Percentiles rank a stretch among this genome's conserved stretches.
These are phyloP conservation scores for Strigops habroptila DNA, from an alignment of 2,113 vertebrate genomes.

Conservation along the genomic window DNA sequence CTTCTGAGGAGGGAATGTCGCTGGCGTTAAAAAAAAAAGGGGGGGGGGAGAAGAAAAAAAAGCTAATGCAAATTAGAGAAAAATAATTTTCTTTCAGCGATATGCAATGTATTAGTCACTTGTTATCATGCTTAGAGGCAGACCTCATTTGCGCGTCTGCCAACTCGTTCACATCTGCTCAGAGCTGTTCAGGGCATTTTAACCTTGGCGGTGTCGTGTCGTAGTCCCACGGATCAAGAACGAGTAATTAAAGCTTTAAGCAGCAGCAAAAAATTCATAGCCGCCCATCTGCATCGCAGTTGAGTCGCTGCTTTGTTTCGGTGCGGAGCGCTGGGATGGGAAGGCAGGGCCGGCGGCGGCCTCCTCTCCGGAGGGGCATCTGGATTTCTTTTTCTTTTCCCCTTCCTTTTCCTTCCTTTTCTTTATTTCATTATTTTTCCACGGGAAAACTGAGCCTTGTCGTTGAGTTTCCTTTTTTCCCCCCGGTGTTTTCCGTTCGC, in stretches of 20 bases:
- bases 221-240: constrained; percentile 80
- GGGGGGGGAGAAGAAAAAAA: background rate
- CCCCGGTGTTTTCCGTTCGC: background rate
- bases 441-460: background rate
- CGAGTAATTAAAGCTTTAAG: constrained; percentile 81
- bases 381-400: background rate
- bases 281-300: constrained; percentile 62
- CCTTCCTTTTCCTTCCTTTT: background rate
- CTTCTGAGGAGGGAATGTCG: constrained; percentile 64
- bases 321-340: constrained; percentile 41
- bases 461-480: background rate
- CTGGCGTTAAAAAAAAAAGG: constrained; percentile 26
- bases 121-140: constrained; percentile 82
- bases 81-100: constrained; percentile 85
- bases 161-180: constrained; percentile 84
- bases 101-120: constrained; percentile 85
- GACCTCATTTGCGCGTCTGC: constrained; percentile 83
- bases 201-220: constrained; percentile 80
- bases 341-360: background rate
- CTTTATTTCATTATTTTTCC: background rate
- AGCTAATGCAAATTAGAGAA: constrained; percentile 83
- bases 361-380: background rate
- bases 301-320: constrained; percentile 65
- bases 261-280: constrained; percentile 76
- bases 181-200: constrained; percentile 80